phyloP scores from a whole-genome alignment of 2,888 invertebrate species.

The Cerastis leucographa region DNA sequence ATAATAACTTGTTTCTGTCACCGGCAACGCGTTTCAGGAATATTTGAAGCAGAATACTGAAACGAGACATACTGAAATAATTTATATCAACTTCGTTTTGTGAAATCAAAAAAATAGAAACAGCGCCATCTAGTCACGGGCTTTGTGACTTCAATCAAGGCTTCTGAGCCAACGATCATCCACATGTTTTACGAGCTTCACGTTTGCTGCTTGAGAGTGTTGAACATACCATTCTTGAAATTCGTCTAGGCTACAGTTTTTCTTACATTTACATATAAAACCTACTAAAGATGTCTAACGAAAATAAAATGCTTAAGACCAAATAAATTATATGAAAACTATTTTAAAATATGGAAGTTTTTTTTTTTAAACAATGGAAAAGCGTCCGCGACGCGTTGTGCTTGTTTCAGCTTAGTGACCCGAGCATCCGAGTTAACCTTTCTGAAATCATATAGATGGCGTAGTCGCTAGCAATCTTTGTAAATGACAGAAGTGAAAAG shows the following conservation, averaged over 20 bases:
- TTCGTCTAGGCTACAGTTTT: not conserved
- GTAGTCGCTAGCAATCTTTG: constrained; percentile 25
- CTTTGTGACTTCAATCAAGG: constrained; percentile 46
- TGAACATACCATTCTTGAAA: not conserved
- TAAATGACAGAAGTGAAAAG: not conserved
- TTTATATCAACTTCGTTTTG: not conserved
- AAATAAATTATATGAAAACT: no score
- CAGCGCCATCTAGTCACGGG: constrained; percentile 60
- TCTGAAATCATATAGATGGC: constrained; percentile 53
- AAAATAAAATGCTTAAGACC: not conserved
- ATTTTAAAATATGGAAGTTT: no score
- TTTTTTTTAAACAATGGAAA: not conserved
- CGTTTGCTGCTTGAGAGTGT: not conserved
- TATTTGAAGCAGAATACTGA: not conserved
- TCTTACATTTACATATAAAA: not conserved
- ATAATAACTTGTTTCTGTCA: not conserved
- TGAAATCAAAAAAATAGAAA: not conserved
- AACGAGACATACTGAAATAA: not conserved
- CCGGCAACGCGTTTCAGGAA: not conserved
- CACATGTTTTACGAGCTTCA: not conserved
- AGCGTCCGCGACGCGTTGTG: not conserved
- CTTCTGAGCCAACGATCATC: constrained; percentile 10
- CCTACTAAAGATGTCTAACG: no score
- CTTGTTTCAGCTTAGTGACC: not conserved
- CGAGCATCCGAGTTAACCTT: constrained; percentile 26